Base-by-base conservation (phyloP, 2,797 vertebrate genomes). In the Rachycentron canadum region DNA sequence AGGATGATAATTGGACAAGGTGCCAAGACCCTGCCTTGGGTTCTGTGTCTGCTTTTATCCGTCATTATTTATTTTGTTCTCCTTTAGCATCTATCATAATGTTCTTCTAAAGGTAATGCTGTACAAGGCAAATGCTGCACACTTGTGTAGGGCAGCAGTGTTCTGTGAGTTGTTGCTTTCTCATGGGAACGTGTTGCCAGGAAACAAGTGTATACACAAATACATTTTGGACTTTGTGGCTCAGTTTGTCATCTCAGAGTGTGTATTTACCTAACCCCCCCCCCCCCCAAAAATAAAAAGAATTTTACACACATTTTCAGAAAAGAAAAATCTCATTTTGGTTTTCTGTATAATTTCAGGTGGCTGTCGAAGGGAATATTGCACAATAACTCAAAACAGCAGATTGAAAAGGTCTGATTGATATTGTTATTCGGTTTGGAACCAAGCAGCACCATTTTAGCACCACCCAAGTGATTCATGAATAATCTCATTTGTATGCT, bases 1-100 rank as follows among this genome's bases (percentile, higher is more conserved):
- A 30, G 50, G 57, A 76, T 56, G 70, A 49, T 90, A 92, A 90
- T 90, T 91, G 79, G 86, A 79, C 60, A 28, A 70, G 49, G 69
- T 82, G 86, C 79, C 78, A 64, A 45, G 69, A 82, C 66, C 69
- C 34, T 17, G 79, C 84, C 53, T 74, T 41, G 3, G 70, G 85
- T 68, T 83, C 19, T 62, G 38, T 59, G 60, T 66, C 81, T 52
- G 69, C 79, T 69, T 84, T 81, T 83, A 69, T 77, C 41, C 21
- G 47, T 74, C 52, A 74, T 87, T 40, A 70, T 85, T 76, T 76
- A 69, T 86, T 76, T 55, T 73, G 43, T 28, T 56, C 47, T 47
- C 59, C 55, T 73, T 73, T 69, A 66, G 64, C 63, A 56, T 76
- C 63, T 30, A 23, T 70, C 45, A 58, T 32, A 64, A 52, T 58